A percentile compares a stretch with the other conserved stretches of the same genome.
phyloP scores from a whole-genome alignment of 2,797 vertebrate species.

The Hemitrygon akajei region DNA sequence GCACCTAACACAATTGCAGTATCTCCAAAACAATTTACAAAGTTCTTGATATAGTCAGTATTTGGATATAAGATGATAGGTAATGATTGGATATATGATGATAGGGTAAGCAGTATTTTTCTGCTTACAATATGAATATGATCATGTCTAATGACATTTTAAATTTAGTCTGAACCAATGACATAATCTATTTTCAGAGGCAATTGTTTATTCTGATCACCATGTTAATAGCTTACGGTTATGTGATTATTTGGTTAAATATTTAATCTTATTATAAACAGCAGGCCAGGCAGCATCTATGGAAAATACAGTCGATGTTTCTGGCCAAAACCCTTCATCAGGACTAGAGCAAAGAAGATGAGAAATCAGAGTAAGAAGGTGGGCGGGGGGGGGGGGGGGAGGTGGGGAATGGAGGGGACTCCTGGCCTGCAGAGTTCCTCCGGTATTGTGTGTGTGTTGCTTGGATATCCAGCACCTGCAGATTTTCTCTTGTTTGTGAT shows the following conservation, averaged over 20 bases:
- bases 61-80: not conserved
- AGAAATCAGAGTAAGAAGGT: too few species aligned
- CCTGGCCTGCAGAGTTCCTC: too few species aligned
- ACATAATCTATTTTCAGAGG: conserved; percentile 21
- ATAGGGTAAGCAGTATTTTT: too few species aligned
- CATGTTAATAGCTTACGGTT: conserved; percentile 7
- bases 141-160: conserved; percentile 7
- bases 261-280: conserved; percentile 25
- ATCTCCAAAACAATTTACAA: not conserved
- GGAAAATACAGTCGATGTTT: too few species aligned
- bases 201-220: conserved; percentile 20
- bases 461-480: too few species aligned
- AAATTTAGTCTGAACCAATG: not conserved
- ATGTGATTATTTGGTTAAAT: conserved; percentile 17
- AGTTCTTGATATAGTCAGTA: not conserved
- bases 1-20: not conserved
- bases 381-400: too few species aligned
- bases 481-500: too few species aligned
- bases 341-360: too few species aligned
- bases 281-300: too few species aligned
- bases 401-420: too few species aligned
- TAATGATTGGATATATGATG: not conserved
- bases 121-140: not conserved
- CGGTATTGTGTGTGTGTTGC: too few species aligned
- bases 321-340: too few species aligned